Conservation (phyloP, 2,113 vertebrate species). For the Pholis gunnellus region DNA sequence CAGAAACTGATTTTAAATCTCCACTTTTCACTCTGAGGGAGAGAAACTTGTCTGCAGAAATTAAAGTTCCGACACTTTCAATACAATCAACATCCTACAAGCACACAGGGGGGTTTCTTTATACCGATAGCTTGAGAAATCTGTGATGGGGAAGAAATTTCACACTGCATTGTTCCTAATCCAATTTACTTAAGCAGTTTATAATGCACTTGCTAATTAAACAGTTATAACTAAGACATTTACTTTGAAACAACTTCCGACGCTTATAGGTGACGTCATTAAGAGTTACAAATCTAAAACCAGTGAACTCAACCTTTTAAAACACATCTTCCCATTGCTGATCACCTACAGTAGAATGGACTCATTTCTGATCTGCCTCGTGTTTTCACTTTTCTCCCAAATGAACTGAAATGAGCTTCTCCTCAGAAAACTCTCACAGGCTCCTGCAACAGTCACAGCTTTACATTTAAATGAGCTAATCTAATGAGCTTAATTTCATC, state of each 20-base stretch:
- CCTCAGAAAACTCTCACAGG: constrained; percentile 8
- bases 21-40: not conserved
- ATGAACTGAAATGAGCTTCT: constrained; percentile 31
- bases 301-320: not conserved
- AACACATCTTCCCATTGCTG: constrained; percentile 1
- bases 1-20: not conserved
- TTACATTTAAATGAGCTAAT: constrained; percentile 54
- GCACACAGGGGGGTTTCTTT: not conserved
- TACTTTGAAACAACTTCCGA: not conserved
- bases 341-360: not conserved
- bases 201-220: constrained; percentile 7
- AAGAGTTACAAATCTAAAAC: constrained; percentile 2
- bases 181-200: constrained; percentile 20
- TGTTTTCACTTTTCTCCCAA: not conserved
- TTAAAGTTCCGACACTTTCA: not conserved
- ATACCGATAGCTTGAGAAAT: constrained; percentile 3
- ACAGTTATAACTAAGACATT: not conserved
- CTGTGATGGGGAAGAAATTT: constrained; percentile 12
- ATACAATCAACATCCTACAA: not conserved
- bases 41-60: not conserved
- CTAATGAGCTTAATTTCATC: constrained; percentile 56
- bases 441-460: constrained; percentile 38
- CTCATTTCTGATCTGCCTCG: not conserved
- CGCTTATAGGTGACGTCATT: constrained; percentile 1
- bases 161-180: constrained; percentile 35